Base-by-base conservation (phyloP, 2,113 vertebrate species). In the Lepisosteus osseus region DNA sequence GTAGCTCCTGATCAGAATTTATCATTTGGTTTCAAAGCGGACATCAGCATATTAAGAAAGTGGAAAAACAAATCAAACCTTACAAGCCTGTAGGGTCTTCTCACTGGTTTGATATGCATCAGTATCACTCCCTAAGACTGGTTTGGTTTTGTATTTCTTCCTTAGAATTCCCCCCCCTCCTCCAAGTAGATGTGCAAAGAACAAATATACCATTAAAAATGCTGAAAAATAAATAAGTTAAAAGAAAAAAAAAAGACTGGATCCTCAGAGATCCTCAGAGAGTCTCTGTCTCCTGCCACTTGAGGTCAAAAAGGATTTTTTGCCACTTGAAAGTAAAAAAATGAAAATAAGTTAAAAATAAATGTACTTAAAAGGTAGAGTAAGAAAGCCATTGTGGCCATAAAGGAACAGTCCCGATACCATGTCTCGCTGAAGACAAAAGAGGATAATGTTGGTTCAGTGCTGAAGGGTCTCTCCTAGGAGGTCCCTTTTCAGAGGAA, bases 381-480 rank as follows among this genome's bases (percentile, higher is more conserved):
- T 29, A 29, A 51, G 5, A 6, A 51, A 51, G 47, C 47, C 47
- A 2, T 51, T 51, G 5, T 51, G 47, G 47, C 47, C 5, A 9
- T 51, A 51, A 51, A 51, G 1, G 47, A 51, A 51, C 44, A 74
- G 67, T 67, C 56, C 42, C 54, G 74, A 70, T 57, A 64, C 57
- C 68, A 70, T 43, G 51, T 76, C 68, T 68, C 69, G 74, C 67
- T 56, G 71, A 76, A 78, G 11, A 54, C 66, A 81, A 73, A 75
- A 59, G 71, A 44, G 67, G 74, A 72, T 70, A 72, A 13, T 67
- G 64, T 65, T 7, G 77, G 74, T 76, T 86, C 69, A 77, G 63
- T 29, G 74, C 73, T 70, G 70, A 80, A 73, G 65, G 69, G 78
- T 74, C 45, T 56, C 79, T 78, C 76, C 73, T 51, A 43, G 63